phyloP scores from a whole-genome alignment of 2,113 vertebrate genomes.

The Capreolus pygargus region DNA sequence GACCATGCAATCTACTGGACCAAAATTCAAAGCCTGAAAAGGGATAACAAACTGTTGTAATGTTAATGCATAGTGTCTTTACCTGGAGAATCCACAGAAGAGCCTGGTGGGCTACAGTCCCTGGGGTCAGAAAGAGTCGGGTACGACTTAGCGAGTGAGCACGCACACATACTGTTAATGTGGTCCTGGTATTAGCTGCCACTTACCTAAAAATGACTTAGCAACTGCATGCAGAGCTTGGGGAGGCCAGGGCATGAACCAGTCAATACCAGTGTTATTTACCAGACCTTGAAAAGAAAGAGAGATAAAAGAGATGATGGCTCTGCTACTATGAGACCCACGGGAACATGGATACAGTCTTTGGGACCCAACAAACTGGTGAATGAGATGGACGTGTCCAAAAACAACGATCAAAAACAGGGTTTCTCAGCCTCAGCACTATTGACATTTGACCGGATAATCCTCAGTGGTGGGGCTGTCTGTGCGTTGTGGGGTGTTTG shows the following conservation, averaged over 20 bases:
- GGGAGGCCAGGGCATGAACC: constrained; percentile 95
- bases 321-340: accelerated
- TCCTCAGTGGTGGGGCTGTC: neutral
- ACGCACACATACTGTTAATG: accelerated
- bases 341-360: accelerated
- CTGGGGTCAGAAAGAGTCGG: neutral
- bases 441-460: accelerated
- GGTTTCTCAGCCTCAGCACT: accelerated
- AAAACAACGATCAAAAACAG: accelerated
- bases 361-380: accelerated
- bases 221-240: constrained; percentile 94
- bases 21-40: neutral
- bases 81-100: neutral
- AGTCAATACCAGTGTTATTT: constrained; percentile 97
- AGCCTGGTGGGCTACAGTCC: neutral
- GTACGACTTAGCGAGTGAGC: neutral
- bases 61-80: accelerated
- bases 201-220: constrained; percentile 91
- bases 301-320: neutral
- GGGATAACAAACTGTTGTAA: accelerated
- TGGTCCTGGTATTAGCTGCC: accelerated
- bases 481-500: accelerated
- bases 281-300: constrained; percentile 88
- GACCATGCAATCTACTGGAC: neutral
- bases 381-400: accelerated